Evolutionary conservation across 2,113 vertebrate species (phyloP), one percentile per base, ranked within the genome.

Genomic region (Peromyscus polionotus): DNA sequence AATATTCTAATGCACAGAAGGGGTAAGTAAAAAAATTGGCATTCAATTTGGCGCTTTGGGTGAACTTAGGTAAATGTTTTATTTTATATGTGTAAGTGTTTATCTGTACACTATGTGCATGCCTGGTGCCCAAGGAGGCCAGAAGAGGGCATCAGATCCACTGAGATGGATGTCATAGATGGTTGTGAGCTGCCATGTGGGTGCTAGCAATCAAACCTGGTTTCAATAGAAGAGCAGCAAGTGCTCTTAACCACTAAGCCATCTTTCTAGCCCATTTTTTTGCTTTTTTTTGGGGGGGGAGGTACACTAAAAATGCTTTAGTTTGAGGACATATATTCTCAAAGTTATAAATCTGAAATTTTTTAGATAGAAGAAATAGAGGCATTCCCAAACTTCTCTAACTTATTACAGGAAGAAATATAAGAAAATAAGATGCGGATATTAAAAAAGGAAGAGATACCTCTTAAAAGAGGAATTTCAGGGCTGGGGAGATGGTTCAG

Each of bases 341-440:
- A 42, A 8, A 88, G 9, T 42, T 54, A 79, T 20, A 13, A n/a
- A 17, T 76, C 9, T 93, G 48, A 7, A 88, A 91, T 76, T 75
- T 80, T 70, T 95, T 93, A 91, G 51, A 89, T 24, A 61, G 65
- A 75, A 91, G 86, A 97, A 93, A 89, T 16, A n/a, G 8, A 85
- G 42, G 33, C 24, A 88, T 3, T 67, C 51, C 16, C 45, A 57
- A 67, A 67, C 85, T 95, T 92, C 31, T 75, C 84, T 45, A 92
- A 72, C 3, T 89, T 61, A 61, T 19, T 84, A 87, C 1, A 91
- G 68, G 45, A 86, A 51, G 57, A 75, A 67, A 72, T 77, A 63
- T 65, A 85, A 94, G 9, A 61, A 72, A 85, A 48, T 65, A 91
- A 51, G 4, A 79, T 72, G 76, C 16, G 19, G 51, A 61, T 73